These are phyloP conservation scores for Drosophila ironensis DNA, from an alignment of 1,140 invertebrate genomes.

Conservation along the genomic window DNA sequence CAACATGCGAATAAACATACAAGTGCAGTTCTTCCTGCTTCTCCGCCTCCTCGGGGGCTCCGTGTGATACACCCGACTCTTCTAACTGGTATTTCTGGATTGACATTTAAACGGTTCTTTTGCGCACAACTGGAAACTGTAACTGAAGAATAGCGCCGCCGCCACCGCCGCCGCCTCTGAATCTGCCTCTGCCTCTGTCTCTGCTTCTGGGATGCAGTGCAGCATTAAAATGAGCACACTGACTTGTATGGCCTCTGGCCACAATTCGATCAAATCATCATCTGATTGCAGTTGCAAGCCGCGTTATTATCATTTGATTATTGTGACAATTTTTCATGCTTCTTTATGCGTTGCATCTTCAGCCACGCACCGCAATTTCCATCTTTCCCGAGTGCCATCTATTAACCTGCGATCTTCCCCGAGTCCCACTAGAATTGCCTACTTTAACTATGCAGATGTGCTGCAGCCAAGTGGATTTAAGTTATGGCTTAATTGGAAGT, in stretches of 20 bases:
- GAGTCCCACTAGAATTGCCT: too few species aligned
- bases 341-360: too few species aligned
- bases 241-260: conserved; percentile 66
- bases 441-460: too few species aligned
- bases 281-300: conserved; percentile 44
- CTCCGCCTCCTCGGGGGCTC: conserved; percentile 31
- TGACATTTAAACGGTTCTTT: conserved; percentile 81
- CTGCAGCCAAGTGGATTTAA: not conserved
- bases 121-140: conserved; percentile 74
- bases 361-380: conserved; percentile 26
- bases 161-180: not conserved
- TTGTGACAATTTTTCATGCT: conserved; percentile 22
- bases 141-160: conserved; percentile 52
- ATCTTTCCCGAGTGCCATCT: too few species aligned
- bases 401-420: too few species aligned
- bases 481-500: too few species aligned
- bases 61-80: conserved; percentile 56
- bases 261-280: conserved; percentile 41
- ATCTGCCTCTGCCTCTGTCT: too few species aligned
- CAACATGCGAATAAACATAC: conserved; percentile 68
- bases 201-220: conserved; percentile 27
- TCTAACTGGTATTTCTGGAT: conserved; percentile 81
- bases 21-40: conserved; percentile 70
- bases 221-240: conserved; percentile 76
- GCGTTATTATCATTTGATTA: conserved; percentile 55